phyloP scores from a whole-genome alignment of 2,113 vertebrate genomes.

The Heloderma charlesbogerti region DNA sequence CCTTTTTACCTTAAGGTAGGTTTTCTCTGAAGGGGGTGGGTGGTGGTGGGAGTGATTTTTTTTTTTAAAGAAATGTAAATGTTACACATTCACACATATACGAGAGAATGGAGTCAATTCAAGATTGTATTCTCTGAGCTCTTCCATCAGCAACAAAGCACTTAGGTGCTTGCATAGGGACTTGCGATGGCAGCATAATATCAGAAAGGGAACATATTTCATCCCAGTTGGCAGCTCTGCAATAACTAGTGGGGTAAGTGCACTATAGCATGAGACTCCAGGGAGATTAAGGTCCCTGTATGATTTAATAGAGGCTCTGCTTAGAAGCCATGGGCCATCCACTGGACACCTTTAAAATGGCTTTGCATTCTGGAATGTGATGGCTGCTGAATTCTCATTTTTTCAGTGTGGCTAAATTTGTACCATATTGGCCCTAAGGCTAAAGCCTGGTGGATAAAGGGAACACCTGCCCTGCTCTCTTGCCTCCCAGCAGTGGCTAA shows the following conservation, averaged over 20 bases:
- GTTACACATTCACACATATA: not conserved
- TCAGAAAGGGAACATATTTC: slow-evolving; percentile 6
- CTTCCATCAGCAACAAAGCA: slow-evolving; percentile 3
- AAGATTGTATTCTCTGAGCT: not conserved
- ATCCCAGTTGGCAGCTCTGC: not conserved
- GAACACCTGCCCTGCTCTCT: too few relatives aligned
- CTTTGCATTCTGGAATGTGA: not conserved
- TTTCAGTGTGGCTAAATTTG: not conserved
- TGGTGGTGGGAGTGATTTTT: not conserved
- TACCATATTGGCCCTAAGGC: too few relatives aligned
- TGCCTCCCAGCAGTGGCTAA: too few relatives aligned
- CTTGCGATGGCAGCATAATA: slow-evolving; percentile 1
- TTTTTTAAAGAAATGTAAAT: not conserved
- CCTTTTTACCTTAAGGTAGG: not conserved
- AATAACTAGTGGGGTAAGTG: slow-evolving; percentile 10
- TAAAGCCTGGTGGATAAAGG: too few relatives aligned
- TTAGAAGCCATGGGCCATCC: not conserved
- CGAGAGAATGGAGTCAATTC: not conserved
- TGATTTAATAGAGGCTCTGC: not conserved
- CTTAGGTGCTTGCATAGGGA: not conserved
- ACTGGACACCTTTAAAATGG: not conserved
- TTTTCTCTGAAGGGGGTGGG: not conserved
- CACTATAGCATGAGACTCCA: not conserved
- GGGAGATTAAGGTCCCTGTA: not conserved
- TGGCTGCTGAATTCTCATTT: not conserved